phyloP scores from a whole-genome alignment of 1,140 invertebrate species.

The Metaphire vulgaris region DNA sequence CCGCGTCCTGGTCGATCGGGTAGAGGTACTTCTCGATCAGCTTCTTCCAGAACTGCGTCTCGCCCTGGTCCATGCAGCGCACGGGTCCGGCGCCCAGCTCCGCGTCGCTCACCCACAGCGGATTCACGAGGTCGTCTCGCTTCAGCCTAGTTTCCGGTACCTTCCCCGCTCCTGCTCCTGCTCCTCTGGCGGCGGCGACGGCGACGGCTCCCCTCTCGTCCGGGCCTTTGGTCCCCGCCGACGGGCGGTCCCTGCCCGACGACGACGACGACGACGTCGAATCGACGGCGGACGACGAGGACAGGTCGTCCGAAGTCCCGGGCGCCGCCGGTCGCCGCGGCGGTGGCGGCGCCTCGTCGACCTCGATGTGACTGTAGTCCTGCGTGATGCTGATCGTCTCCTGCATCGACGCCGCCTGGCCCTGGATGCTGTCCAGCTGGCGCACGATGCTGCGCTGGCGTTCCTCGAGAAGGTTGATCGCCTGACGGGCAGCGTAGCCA shows the following conservation, averaged over 20 bases:
- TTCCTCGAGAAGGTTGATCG: constrained; percentile 22
- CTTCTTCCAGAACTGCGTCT: constrained; percentile 31
- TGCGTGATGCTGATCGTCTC: neutral
- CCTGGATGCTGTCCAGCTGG: constrained; percentile 26
- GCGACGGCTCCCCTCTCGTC: neutral
- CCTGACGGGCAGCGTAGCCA: neutral
- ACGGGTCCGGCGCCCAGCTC: constrained; percentile 15
- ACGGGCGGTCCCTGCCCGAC: no score
- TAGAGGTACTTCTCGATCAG: constrained; percentile 33
- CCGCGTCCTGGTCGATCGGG: constrained; percentile 30
- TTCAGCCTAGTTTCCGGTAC: no score
- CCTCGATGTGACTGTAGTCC: neutral
- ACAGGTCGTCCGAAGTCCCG: neutral
- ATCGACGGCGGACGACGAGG: neutral
- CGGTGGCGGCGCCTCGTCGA: neutral
- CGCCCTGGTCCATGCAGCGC: neutral
- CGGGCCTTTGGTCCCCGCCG: neutral
- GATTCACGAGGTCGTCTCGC: constrained; percentile 6
- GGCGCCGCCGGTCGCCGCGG: no score
- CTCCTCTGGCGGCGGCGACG: no score
- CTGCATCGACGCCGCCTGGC: neutral
- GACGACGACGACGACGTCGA: neutral
- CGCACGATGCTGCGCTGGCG: constrained; percentile 25
- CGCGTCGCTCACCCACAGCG: constrained; percentile 13
- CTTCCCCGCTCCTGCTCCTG: no score